Conservation (phyloP, 23 tunicate species). For the Clavelina lepadiformis region DNA sequence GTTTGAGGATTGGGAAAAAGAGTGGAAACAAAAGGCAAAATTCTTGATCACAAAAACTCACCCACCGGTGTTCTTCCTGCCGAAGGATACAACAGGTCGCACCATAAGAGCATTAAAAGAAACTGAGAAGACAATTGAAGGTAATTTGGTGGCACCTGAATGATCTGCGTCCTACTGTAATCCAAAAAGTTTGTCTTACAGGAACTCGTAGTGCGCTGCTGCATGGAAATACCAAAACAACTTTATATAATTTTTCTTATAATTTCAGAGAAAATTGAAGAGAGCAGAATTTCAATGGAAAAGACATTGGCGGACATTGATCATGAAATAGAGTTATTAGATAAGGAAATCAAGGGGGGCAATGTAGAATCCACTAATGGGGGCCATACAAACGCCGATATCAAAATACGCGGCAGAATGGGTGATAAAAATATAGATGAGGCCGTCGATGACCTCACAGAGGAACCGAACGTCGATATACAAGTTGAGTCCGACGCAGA, state of each 20-base stretch:
- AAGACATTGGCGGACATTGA: slow-evolving; percentile 48
- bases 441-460: slow-evolving; percentile 50
- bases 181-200: no score
- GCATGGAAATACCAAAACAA: background rate
- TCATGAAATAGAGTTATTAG: slow-evolving; percentile 52
- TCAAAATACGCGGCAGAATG: background rate
- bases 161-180: no score
- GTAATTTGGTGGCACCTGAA: no score
- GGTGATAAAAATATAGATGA: slow-evolving; percentile 8
- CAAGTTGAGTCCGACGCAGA: slow-evolving; percentile 50
- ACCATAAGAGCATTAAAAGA: slow-evolving; percentile 72
- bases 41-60: slow-evolving; percentile 77
- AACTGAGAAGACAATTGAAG: slow-evolving; percentile 53
- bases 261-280: slow-evolving; percentile 57
- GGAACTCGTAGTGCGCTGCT: background rate
- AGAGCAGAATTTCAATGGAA: slow-evolving; percentile 35
- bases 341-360: slow-evolving; percentile 26
- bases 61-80: slow-evolving; percentile 78
- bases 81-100: slow-evolving; percentile 75
- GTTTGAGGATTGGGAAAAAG: slow-evolving; percentile 80
- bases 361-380: no score
- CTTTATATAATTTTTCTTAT: background rate
- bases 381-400: slow-evolving; percentile 1
- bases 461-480: slow-evolving; percentile 75
- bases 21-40: slow-evolving; percentile 71